Evolutionary conservation across 2,113 vertebrate genomes (phyloP).

Genomic region (Gallinago undulata): DNA sequence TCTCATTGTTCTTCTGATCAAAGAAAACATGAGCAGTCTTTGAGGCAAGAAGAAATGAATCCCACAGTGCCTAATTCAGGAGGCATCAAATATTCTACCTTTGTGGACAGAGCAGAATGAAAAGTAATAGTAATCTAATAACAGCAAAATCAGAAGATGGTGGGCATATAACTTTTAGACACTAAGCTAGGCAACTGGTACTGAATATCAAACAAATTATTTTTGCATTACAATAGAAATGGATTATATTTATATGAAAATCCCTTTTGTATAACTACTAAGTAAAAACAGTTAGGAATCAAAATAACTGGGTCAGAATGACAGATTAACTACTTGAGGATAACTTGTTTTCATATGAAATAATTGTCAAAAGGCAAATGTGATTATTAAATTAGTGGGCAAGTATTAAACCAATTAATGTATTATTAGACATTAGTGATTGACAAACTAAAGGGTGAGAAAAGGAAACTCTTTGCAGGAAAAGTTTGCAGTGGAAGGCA

Average conservation of each 20-base stretch:
- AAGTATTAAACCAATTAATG: neutral
- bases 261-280: neutral
- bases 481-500: neutral
- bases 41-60: neutral
- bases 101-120: neutral
- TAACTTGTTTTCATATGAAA: neutral
- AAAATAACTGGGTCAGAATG: neutral
- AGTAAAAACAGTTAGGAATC: neutral
- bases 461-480: neutral
- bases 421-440: neutral
- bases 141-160: neutral
- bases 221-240: conserved; percentile 6
- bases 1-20: conserved; percentile 17
- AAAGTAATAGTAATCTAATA: neutral
- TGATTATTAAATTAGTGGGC: neutral
- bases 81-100: neutral
- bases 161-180: neutral
- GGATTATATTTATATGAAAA: conserved; percentile 13
- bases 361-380: neutral
- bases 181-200: neutral
- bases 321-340: neutral
- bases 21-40: neutral
- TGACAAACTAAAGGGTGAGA: neutral
- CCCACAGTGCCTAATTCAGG: neutral
- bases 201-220: neutral